Evolutionary conservation across 2,797 vertebrate species (phyloP).

Genomic region (Myotis planiceps): DNA sequence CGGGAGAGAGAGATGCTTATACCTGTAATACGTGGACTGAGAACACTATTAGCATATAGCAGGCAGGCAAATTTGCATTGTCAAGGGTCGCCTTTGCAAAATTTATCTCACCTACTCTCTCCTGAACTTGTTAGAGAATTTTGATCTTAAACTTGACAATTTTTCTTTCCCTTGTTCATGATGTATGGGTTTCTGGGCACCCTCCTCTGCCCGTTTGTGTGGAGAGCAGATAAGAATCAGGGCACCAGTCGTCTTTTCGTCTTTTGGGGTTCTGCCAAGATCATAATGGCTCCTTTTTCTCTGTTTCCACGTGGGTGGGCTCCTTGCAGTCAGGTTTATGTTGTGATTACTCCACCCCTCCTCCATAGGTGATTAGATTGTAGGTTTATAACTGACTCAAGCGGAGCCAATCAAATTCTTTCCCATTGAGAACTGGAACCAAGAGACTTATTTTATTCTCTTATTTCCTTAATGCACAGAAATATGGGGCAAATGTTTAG

Average conservation of each 20-base stretch:
- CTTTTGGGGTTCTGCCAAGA: not conserved
- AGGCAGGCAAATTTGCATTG: not conserved
- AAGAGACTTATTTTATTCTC: not conserved
- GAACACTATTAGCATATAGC: not conserved
- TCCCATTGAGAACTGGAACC: not conserved
- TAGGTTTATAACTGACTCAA: not conserved
- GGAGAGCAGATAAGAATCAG: not conserved
- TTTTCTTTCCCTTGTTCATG: not conserved
- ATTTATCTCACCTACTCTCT: not conserved
- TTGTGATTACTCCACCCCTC: not conserved
- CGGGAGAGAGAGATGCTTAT: not conserved
- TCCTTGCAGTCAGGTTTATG: not conserved
- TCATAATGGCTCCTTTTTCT: not conserved
- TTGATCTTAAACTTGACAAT: not conserved
- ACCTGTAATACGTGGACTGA: not conserved
- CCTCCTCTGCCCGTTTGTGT: not conserved
- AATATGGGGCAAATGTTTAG: not conserved
- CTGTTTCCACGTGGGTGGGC: not conserved
- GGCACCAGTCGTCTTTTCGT: not conserved
- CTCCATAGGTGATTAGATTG: not conserved
- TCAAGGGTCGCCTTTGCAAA: not conserved
- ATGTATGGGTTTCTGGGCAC: not conserved
- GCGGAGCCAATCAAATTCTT: not conserved
- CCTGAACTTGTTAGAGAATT: not conserved
- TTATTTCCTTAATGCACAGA: slow-evolving; percentile 6